Conservation (phyloP, 2,888 invertebrate species). For the Eueremaeus valkanovi region DNA sequence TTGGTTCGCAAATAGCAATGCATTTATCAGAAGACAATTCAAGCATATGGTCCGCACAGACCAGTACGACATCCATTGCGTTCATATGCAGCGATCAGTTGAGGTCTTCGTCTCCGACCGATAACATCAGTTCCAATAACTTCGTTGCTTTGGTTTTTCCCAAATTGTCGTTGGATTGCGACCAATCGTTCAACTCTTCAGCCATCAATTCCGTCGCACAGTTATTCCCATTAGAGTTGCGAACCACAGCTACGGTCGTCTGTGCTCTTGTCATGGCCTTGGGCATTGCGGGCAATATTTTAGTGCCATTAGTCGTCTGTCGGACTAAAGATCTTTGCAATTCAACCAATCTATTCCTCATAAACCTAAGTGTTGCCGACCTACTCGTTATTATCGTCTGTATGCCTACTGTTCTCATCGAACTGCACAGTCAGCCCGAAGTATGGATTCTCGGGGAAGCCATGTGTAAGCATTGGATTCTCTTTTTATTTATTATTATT, state of each 20-base stretch:
- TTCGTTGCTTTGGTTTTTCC: too few species aligned
- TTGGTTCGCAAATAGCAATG: too few species aligned
- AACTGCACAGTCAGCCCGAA: conserved; percentile 83
- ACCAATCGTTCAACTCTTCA: too few species aligned
- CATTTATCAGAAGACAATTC: too few species aligned
- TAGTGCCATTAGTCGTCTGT: conserved; percentile 88
- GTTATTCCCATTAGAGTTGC: too few species aligned
- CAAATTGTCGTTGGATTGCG: too few species aligned
- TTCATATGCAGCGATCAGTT: too few species aligned
- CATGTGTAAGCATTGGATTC: conserved; percentile 83
- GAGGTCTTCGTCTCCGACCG: too few species aligned
- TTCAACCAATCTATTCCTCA: conserved; percentile 89
- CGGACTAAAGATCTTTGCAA: conserved; percentile 90
- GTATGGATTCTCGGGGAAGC: conserved; percentile 87
- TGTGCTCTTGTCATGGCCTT: conserved; percentile 82
- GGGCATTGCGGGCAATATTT: conserved; percentile 84
- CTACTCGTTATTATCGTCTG: conserved; percentile 81
- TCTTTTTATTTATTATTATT: neutral
- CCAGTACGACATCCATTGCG: too few species aligned
- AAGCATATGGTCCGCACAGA: too few species aligned
- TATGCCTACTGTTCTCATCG: conserved; percentile 88
- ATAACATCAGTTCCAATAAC: too few species aligned
- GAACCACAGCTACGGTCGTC: conserved; percentile 75
- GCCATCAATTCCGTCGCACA: too few species aligned
- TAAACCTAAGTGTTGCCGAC: conserved; percentile 88